A percentile compares a stretch with the other conserved stretches of the same genome.
Evolutionary conservation across 1,140 invertebrate genomes (phyloP).

Genomic region (Drosophila mojavensis): DNA sequence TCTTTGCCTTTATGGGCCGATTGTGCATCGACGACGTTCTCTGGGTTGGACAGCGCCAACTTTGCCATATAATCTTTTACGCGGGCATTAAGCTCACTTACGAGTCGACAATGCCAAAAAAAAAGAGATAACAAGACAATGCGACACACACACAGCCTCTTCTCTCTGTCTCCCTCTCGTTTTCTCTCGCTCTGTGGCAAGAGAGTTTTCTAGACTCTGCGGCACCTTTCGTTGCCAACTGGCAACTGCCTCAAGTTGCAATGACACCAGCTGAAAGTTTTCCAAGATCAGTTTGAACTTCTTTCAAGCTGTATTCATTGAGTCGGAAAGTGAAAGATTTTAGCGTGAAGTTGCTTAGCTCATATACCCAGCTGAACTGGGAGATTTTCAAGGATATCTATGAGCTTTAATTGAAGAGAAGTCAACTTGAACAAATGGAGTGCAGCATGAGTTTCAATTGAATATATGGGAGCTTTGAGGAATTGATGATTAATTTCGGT

Average conservation of each 20-base stretch:
- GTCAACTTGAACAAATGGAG: too few species aligned
- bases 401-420: too few species aligned
- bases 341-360: too few species aligned
- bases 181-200: neutral
- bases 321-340: neutral
- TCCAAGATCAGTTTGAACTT: conserved; percentile 9
- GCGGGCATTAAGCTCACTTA: conserved; percentile 75
- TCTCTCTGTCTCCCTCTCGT: neutral
- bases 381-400: too few species aligned
- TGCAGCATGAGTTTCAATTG: too few species aligned
- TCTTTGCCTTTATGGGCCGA: conserved; percentile 43
- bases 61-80: conserved; percentile 79
- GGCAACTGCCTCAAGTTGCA: conserved; percentile 33
- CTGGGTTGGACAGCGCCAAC: conserved; percentile 60
- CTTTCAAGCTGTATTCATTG: neutral
- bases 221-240: conserved; percentile 32
- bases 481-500: too few species aligned
- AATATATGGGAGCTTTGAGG: too few species aligned
- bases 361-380: too few species aligned
- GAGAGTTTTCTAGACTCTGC: conserved; percentile 29
- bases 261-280: conserved; percentile 47
- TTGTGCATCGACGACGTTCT: neutral
- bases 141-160: conserved; percentile 9
- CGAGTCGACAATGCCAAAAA: conserved; percentile 42
- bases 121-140: conserved; percentile 26